These are phyloP conservation scores for Bhutanitis thaidina DNA, from an alignment of 2,888 invertebrate species.

Conservation along the genomic window DNA sequence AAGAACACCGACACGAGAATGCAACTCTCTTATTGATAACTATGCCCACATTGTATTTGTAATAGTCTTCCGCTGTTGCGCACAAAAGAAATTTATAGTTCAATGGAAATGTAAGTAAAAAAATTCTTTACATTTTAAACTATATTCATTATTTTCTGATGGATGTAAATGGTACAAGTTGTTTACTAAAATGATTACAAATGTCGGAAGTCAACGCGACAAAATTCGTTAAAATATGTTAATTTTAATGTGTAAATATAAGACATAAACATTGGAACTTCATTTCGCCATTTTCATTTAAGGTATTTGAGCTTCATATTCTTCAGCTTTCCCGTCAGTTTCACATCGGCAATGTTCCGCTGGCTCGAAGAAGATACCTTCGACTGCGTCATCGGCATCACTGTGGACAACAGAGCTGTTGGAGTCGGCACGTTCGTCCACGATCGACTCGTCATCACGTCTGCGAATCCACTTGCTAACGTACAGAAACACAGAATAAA, in stretches of 20 bases:
- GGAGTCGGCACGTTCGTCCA: constrained; percentile 16
- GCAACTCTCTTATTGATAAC: too few species aligned
- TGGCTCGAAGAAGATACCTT: constrained; percentile 19
- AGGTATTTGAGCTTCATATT: constrained; percentile 5
- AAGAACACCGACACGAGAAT: not conserved
- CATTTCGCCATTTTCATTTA: not conserved
- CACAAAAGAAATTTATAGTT: not conserved
- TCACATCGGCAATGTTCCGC: constrained; percentile 6
- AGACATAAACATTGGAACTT: too few species aligned
- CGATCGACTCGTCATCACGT: constrained; percentile 16
- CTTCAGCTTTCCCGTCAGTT: constrained; percentile 1
- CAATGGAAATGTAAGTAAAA: not conserved
- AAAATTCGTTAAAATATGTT: too few species aligned
- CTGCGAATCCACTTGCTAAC: constrained; percentile 21
- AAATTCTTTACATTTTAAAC: too few species aligned
- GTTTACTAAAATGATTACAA: too few species aligned
- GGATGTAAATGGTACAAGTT: too few species aligned
- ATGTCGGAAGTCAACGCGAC: too few species aligned
- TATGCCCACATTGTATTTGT: not conserved
- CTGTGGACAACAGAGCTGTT: constrained; percentile 8
- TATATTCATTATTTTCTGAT: too few species aligned
- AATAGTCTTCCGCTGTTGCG: not conserved
- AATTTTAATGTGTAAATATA: too few species aligned
- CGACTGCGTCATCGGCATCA: constrained; percentile 21
- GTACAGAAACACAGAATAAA: constrained; percentile 7